These are phyloP conservation scores for Holacanthella duospinosa DNA, from an alignment of 2,888 invertebrate species.

Conservation along the genomic window DNA sequence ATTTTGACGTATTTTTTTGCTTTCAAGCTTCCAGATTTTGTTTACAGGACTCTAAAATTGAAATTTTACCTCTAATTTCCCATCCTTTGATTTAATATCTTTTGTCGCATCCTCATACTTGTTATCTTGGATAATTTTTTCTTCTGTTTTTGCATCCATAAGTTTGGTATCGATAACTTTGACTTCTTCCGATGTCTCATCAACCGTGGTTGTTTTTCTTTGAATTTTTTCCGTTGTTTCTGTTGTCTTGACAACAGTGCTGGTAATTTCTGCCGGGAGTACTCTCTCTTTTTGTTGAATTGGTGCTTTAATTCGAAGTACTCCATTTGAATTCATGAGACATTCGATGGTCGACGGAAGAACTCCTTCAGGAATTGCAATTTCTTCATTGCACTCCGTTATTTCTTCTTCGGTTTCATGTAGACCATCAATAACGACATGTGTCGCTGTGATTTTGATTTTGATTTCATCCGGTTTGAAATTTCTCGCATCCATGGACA, in stretches of 20 bases:
- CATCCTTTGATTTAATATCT: not conserved
- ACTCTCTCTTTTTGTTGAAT: not conserved
- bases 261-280: not conserved
- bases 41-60: not conserved
- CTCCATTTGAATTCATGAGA: not conserved
- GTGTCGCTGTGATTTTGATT: not conserved
- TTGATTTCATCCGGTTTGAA: conserved; percentile 8
- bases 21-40: too few relatives aligned
- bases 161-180: not conserved
- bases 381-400: not conserved
- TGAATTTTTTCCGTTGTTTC: not conserved
- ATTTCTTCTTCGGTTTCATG: not conserved
- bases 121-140: not conserved
- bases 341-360: not conserved
- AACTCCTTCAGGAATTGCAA: conserved; percentile 3
- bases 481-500: not conserved
- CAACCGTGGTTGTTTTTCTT: not conserved
- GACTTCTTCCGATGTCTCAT: not conserved
- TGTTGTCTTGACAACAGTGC: not conserved
- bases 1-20: too few relatives aligned
- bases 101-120: not conserved
- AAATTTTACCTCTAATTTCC: not conserved
- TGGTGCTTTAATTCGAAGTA: not conserved
- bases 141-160: not conserved
- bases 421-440: not conserved